Evolutionary conservation across 2,797 vertebrate genomes (phyloP), one percentile per base, ranked within the genome.

Genomic region (Chrysocyon brachyurus): DNA sequence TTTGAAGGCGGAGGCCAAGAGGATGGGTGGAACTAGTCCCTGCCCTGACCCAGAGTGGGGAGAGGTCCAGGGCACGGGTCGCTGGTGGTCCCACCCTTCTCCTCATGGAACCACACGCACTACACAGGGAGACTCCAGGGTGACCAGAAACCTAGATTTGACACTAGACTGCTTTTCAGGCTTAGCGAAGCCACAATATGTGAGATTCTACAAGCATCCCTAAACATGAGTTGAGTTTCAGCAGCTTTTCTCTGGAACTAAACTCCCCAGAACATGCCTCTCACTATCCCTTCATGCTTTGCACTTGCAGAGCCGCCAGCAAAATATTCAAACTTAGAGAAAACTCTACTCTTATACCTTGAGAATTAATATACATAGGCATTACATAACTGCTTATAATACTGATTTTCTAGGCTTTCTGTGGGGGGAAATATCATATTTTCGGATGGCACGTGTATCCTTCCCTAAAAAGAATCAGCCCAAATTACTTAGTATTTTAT

Each of bases 401-500:
- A 46, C 78, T 2, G 10, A 61, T 75, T 90, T 95, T 31, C 54
- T 40, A 87, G 85, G 14, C 15, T 87, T 96, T 79, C 73, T 56
- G 40, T 78, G 56, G 46, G 40, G 49, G 49, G 24, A 95, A 93
- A 90, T 78, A 21, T 49, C 59, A 40, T 77, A 75, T 96, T 94
- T 97, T 90, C 89, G 96, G 73, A 89, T 16, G 56, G 75, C 46
- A 3, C 33, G 1, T 52, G 5, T 66, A 63, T 59, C 17, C 24
- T 93, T 93, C 81, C 70, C 40, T 84, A 28, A 87, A 75, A 88
- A 93, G 68, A 83, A 90, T 70, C 66, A 83, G 28, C 59, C 40
- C 82, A 92, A 96, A 46, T 89, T 40, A 85, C 10, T 73, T 56
- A 77, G 31, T 54, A n/a, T 94, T 97, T 96, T 83, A 83, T 12